Conservation (phyloP, 2,113 vertebrate genomes). For the Plotosus lineatus region DNA sequence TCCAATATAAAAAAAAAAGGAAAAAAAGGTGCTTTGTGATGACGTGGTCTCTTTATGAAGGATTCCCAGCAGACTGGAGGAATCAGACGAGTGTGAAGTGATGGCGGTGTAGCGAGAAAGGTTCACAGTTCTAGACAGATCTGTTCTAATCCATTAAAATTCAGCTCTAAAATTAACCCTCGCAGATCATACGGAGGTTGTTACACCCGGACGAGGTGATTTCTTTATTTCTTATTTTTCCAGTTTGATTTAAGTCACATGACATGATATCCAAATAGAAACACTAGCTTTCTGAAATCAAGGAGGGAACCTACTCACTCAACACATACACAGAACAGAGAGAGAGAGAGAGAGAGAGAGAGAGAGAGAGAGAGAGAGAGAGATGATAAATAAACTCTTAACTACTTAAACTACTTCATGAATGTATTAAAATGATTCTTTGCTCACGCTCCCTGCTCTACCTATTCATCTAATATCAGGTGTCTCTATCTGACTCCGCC, state of each 20-base stretch:
- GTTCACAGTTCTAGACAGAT: neutral
- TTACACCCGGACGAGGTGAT: no score
- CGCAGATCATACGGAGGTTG: no score
- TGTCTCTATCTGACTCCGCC: neutral
- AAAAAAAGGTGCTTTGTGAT: neutral
- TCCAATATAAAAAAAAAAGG: neutral
- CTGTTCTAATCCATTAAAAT: neutral
- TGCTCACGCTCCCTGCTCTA: no score
- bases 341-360: constrained; percentile 38
- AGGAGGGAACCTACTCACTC: no score
- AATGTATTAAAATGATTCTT: no score
- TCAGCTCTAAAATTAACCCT: neutral
- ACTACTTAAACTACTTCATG: no score
- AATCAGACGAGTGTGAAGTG: neutral
- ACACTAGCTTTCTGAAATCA: no score
- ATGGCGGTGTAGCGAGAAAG: neutral
- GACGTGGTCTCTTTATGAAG: neutral
- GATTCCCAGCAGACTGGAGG: neutral
- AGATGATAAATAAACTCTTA: constrained; percentile 36
- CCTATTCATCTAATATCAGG: neutral
- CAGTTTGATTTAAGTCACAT: no score
- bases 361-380: constrained; percentile 25
- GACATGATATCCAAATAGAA: no score
- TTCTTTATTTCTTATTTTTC: no score
- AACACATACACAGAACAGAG: neutral